Conservation (phyloP, 2,888 invertebrate species). For the Chrysopilus asiliformis region DNA sequence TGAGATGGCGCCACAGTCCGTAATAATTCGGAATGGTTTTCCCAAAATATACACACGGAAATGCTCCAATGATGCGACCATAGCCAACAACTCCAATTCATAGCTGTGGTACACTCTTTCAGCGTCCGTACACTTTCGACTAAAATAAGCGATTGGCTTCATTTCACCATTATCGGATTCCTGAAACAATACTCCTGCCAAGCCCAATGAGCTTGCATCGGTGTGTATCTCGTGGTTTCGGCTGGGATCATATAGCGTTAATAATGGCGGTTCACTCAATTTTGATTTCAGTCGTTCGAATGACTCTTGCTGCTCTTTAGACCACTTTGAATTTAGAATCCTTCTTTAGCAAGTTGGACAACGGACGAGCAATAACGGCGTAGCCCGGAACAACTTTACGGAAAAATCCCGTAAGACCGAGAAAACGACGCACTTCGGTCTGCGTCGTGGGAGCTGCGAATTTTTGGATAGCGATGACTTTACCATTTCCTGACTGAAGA, state of each 20-base stretch:
- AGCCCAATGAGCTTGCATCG: too few species aligned
- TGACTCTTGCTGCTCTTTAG: too few species aligned
- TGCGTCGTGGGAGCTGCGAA: background rate
- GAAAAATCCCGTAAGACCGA: slow-evolving; percentile 5
- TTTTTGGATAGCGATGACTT: slow-evolving; percentile 1
- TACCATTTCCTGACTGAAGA: too few species aligned
- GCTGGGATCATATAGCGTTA: too few species aligned
- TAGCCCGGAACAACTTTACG: slow-evolving; percentile 3
- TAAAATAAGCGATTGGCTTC: slow-evolving; percentile 14
- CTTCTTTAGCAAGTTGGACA: slow-evolving; percentile 8
- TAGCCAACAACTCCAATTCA: slow-evolving; percentile 8
- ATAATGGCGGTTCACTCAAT: too few species aligned
- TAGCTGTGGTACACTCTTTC: slow-evolving; percentile 10
- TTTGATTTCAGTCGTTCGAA: too few species aligned
- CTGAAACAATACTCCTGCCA: too few species aligned
- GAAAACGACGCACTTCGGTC: background rate
- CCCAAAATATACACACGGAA: slow-evolving; percentile 17
- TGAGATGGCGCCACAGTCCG: too few species aligned
- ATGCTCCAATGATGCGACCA: slow-evolving; percentile 12
- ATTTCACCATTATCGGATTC: too few species aligned
- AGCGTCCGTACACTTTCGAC: slow-evolving; percentile 6
- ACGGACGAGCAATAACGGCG: background rate
- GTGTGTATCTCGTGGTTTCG: too few species aligned
- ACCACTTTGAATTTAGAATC: too few species aligned
- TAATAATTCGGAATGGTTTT: too few species aligned